These are phyloP conservation scores for Gymnoscopelus microlampas DNA, from an alignment of 2,797 vertebrate species.

Conservation along the genomic window DNA sequence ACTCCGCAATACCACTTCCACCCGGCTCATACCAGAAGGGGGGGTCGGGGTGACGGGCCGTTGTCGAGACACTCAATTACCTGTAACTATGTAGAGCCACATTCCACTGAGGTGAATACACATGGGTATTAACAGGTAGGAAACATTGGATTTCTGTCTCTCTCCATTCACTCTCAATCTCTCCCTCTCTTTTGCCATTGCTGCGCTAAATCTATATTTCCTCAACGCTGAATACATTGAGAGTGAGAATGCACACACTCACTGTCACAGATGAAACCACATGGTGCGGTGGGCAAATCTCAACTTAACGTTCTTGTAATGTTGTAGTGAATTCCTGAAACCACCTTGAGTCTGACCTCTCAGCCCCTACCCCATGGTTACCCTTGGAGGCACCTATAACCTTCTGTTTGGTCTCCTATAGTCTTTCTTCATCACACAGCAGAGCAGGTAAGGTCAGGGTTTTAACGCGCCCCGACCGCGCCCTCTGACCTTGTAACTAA, in stretches of 20 bases:
- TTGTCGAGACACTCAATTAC: constrained; percentile 60
- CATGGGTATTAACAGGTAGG: not conserved
- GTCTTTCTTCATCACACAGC: constrained; percentile 47
- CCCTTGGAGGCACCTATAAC: constrained; percentile 9
- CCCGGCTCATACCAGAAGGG: constrained; percentile 48
- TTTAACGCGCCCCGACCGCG: constrained; percentile 20
- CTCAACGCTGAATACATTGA: no score
- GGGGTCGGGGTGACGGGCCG: constrained; percentile 21
- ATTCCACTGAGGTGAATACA: constrained; percentile 36
- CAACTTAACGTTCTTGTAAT: no score
- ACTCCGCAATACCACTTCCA: constrained; percentile 62
- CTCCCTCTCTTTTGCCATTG: no score
- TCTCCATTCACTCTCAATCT: no score
- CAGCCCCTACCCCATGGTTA: constrained; percentile 38
- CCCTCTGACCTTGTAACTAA: constrained; percentile 51
- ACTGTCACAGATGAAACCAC: no score
- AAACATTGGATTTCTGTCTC: no score
- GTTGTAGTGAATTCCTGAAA: constrained; percentile 7
- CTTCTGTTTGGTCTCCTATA: constrained; percentile 14
- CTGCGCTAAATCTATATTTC: no score
- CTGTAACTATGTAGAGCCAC: constrained; percentile 47
- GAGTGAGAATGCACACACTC: no score
- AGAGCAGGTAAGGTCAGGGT: constrained; percentile 31
- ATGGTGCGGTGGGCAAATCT: no score
- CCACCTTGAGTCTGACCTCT: constrained; percentile 39